Base-by-base conservation (phyloP, 2,797 vertebrate species). In the Sternarchorhynchus goeldii region DNA sequence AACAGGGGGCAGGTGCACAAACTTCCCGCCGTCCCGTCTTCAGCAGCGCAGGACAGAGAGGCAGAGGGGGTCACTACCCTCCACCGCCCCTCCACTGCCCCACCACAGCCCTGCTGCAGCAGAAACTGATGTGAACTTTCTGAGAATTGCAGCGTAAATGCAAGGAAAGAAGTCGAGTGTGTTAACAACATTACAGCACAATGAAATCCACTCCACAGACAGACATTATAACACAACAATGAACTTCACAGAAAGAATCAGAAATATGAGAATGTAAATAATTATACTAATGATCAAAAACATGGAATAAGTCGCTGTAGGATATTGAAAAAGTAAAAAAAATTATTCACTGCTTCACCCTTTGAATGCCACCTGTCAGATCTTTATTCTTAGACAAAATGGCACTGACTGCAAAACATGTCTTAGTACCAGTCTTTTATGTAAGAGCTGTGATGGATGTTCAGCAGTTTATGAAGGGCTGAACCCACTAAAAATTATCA, bases 101-200 rank as follows among this genome's bases (percentile, higher is more conserved):
- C 45, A 29, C 67, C 59, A 39, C 18, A 39, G 7, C 20, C 25
- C 14, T 2, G 21, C 66, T 53, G 12, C 60, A 25, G 29, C 7
- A 0, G 65, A 39, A 70, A 63, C 75, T 69, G 25, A 56, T 36
- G 59, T 34, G 1, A 2, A 34, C 21, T 64, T 77, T 78, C 76
- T 76, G 18, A 66, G 71, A 78, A 71, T 64, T 34, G n/a, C 32
- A 64, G 45, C 12, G 71, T 64, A 69, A 41, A 75, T 55, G 21
- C 75, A 10, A 66, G 16, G 34, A 53, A 74, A 21, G n/a, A 2
- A 69, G 25, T 70, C 1, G 16, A 69, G 50, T 29, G 36, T 55
- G 73, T 8, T 17, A 50, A 16, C 65, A 45, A 31, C 29, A 63
- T 36, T 8, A 78, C 1, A 68, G 10, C 45, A 14, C 14, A 53